These are phyloP conservation scores for Oreochromis spilurus DNA, from an alignment of 2,113 vertebrate species.

Conservation along the genomic window DNA sequence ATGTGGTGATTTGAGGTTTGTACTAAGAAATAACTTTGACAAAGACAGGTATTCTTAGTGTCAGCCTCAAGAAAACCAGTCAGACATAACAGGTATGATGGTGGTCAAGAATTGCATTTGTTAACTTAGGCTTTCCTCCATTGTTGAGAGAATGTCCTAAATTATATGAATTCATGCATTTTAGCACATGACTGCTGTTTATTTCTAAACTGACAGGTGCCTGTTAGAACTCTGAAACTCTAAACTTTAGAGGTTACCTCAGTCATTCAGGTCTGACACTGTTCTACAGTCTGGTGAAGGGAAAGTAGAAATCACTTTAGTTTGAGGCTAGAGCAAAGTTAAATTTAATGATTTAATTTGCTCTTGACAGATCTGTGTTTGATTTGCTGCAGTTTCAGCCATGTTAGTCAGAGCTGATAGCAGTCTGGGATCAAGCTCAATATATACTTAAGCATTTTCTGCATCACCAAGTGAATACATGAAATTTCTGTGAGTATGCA, in stretches of 20 bases:
- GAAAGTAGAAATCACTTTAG: too few relatives aligned
- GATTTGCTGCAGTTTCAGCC: too few relatives aligned
- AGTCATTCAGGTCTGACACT: too few relatives aligned
- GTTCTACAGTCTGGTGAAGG: too few relatives aligned
- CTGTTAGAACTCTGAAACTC: background rate
- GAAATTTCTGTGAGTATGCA: rapidly evolving
- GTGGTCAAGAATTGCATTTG: rapidly evolving
- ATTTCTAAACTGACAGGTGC: background rate
- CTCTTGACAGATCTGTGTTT: too few relatives aligned
- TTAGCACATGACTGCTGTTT: rapidly evolving
- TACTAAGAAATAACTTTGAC: background rate
- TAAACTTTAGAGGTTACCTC: too few relatives aligned
- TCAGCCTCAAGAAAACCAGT: background rate
- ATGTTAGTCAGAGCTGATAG: rapidly evolving
- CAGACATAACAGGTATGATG: rapidly evolving
- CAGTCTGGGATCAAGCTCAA: too few relatives aligned
- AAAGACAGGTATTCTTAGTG: background rate
- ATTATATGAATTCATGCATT: background rate
- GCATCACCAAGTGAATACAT: rapidly evolving
- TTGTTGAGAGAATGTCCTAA: background rate
- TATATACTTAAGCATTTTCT: too few relatives aligned
- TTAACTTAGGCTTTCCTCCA: background rate
- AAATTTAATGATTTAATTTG: rapidly evolving
- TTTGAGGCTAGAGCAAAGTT: too few relatives aligned
- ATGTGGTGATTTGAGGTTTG: background rate